Evolutionary conservation across 2,113 vertebrate genomes (phyloP).

Genomic region (Taxidea taxus): DNA sequence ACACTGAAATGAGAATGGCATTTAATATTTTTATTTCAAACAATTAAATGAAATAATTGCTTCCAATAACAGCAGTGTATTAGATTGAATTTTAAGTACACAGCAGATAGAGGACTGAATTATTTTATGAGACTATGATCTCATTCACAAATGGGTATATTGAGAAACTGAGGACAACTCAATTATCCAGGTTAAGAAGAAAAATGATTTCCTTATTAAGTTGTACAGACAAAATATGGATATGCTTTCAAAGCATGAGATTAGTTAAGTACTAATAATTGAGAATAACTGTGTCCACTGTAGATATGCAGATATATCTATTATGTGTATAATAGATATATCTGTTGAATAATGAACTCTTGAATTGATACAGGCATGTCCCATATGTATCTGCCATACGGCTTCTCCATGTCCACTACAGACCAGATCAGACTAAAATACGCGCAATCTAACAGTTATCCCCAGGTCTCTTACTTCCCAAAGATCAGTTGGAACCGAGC

Average conservation of each 20-base stretch:
- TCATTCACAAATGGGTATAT: background rate
- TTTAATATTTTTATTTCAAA: slow-evolving; percentile 66
- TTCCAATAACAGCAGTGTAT: slow-evolving; percentile 21
- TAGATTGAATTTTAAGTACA: slow-evolving; percentile 47
- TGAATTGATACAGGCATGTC: background rate
- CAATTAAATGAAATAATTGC: slow-evolving; percentile 57
- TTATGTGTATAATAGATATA: too few relatives aligned
- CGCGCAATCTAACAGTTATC: background rate
- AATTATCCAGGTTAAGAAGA: background rate
- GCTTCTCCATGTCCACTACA: background rate
- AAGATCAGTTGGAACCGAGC: background rate
- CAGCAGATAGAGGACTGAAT: background rate
- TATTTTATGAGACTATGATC: slow-evolving; percentile 53
- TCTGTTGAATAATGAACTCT: background rate
- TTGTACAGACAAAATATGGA: background rate
- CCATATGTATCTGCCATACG: accelerated
- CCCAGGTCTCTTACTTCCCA: background rate
- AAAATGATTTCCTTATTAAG: slow-evolving; percentile 43
- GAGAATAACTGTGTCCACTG: background rate
- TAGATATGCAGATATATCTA: background rate
- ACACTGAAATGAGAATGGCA: slow-evolving; percentile 23
- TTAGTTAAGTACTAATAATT: slow-evolving; percentile 3
- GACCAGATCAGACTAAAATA: background rate
- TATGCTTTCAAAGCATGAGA: background rate
- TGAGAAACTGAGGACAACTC: slow-evolving; percentile 23